Evolutionary conservation across 2,888 invertebrate species (phyloP).

Genomic region (Eristalis intricaria): DNA sequence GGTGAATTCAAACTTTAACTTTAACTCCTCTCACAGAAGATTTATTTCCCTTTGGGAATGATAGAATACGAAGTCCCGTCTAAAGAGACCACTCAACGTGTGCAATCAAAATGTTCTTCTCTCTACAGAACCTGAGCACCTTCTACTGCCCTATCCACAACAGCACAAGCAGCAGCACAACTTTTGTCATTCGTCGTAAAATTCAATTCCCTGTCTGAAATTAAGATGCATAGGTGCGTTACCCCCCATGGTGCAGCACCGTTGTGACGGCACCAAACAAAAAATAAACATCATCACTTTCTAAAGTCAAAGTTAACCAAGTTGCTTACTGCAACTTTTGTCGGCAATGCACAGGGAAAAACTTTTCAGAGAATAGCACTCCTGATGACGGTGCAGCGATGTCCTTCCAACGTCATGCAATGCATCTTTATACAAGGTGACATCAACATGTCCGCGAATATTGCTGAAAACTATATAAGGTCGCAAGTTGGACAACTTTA

Average conservation of each 20-base stretch:
- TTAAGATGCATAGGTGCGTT: slow-evolving; percentile 6
- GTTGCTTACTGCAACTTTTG: slow-evolving; percentile 27
- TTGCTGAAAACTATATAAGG: slow-evolving; percentile 29
- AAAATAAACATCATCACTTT: slow-evolving; percentile 24
- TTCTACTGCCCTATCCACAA: not conserved
- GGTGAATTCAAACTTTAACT: slow-evolving; percentile 30
- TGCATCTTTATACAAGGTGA: slow-evolving; percentile 5
- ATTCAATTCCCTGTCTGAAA: slow-evolving; percentile 48
- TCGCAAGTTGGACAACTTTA: not conserved
- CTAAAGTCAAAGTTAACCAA: slow-evolving; percentile 13
- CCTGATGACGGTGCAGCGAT: slow-evolving; percentile 26
- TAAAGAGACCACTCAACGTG: slow-evolving; percentile 41
- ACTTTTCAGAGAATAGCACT: slow-evolving; percentile 10
- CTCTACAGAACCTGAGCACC: not conserved
- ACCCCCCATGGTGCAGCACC: not conserved
- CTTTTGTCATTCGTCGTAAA: slow-evolving; percentile 32
- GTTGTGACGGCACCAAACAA: slow-evolving; percentile 1
- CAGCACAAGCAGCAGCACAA: slow-evolving; percentile 1
- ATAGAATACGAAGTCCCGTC: not conserved
- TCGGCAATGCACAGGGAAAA: not conserved
- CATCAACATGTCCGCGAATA: not conserved
- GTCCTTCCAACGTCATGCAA: slow-evolving; percentile 29
- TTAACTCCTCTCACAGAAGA: not conserved
- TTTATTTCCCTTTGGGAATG: not conserved
- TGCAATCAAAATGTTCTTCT: slow-evolving; percentile 51